Evolutionary conservation across 2,797 vertebrate genomes (phyloP).

Genomic region (Apogon hyalosoma): DNA sequence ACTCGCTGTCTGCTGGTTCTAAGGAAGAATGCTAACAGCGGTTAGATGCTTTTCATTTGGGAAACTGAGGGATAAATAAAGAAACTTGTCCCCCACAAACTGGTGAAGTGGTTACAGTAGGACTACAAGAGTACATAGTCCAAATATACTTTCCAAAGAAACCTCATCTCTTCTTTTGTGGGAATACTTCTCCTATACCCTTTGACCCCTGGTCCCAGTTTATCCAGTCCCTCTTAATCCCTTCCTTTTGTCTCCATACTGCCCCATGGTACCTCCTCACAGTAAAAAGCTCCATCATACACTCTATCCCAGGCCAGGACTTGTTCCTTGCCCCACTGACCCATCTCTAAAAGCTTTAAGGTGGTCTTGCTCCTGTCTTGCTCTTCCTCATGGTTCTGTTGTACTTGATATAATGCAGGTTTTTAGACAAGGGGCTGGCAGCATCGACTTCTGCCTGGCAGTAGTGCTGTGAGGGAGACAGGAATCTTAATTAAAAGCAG

Average conservation of each 20-base stretch:
- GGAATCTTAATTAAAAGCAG: constrained; percentile 15
- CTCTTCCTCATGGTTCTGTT: constrained; percentile 27
- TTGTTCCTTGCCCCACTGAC: constrained; percentile 33
- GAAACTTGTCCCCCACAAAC: constrained; percentile 46
- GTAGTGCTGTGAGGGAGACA: not conserved
- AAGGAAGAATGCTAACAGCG: not conserved
- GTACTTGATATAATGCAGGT: not conserved
- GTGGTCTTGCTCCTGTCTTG: constrained; percentile 41
- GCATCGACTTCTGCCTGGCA: constrained; percentile 29
- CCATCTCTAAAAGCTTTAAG: constrained; percentile 54
- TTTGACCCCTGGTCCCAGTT: constrained; percentile 1
- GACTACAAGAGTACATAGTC: constrained; percentile 5
- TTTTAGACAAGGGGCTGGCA: constrained; percentile 9
- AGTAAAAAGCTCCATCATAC: constrained; percentile 70
- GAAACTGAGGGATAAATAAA: constrained; percentile 43
- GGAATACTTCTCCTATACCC: constrained; percentile 29
- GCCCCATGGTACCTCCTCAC: constrained; percentile 23
- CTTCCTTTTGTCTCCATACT: constrained; percentile 25
- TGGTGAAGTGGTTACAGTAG: constrained; percentile 20
- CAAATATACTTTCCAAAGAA: constrained; percentile 1
- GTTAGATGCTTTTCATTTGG: constrained; percentile 7
- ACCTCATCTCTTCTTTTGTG: not conserved
- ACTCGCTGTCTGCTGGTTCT: constrained; percentile 1
- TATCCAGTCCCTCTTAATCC: not conserved
- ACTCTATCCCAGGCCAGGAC: constrained; percentile 19